Evolutionary conservation across 2,113 vertebrate genomes (phyloP).

Genomic region (Balaenoptera acutorostrata): DNA sequence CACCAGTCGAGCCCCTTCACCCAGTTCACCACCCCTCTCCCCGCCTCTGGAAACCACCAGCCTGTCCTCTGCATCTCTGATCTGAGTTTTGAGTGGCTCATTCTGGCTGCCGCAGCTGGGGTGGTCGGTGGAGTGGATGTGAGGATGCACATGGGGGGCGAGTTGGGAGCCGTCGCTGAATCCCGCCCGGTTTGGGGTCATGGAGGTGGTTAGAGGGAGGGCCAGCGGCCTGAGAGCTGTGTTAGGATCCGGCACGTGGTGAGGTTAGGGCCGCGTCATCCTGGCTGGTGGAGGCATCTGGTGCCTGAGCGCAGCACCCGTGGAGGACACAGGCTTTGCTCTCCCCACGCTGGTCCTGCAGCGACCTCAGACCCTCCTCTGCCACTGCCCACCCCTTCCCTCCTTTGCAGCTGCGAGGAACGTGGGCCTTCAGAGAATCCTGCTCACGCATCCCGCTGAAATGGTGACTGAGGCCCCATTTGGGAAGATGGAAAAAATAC

Average conservation of each 20-base stretch:
- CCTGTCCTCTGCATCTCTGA: background rate
- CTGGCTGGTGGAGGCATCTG: background rate
- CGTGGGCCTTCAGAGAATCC: background rate
- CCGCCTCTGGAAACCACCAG: background rate
- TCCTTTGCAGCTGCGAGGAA: background rate
- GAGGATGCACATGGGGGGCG: background rate
- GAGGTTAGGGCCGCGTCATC: background rate
- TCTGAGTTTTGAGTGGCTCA: background rate
- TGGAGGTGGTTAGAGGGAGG: background rate
- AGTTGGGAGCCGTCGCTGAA: fast-evolving
- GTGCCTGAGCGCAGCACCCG: background rate
- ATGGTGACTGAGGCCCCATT: background rate
- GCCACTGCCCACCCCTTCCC: background rate
- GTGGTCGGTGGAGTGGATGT: too few relatives aligned
- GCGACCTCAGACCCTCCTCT: background rate
- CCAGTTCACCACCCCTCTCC: background rate
- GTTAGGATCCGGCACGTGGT: background rate
- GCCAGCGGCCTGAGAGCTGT: background rate
- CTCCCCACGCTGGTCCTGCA: background rate
- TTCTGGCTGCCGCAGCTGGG: background rate
- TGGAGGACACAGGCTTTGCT: background rate
- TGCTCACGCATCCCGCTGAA: background rate
- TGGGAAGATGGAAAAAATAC: background rate
- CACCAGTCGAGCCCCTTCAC: background rate
- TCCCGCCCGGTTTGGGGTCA: background rate